Conservation (phyloP, 2,797 vertebrate species). For the Rhinogobio ventralis region DNA sequence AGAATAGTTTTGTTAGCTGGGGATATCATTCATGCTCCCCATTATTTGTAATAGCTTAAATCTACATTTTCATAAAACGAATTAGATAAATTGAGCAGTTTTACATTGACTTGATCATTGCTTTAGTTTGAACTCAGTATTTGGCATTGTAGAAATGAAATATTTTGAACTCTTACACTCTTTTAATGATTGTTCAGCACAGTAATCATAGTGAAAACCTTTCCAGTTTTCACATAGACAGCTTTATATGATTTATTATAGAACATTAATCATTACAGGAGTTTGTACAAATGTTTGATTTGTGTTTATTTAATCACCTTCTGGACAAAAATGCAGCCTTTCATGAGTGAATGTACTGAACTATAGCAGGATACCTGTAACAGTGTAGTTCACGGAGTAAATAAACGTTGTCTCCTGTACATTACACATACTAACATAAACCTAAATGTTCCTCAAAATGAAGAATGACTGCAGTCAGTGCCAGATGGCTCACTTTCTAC, state of each 20-base stretch:
- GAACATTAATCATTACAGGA: constrained; percentile 11
- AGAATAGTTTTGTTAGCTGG: background rate
- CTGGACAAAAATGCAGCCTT: background rate
- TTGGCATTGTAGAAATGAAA: background rate
- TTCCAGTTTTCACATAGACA: background rate
- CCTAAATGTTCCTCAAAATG: background rate
- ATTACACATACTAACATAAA: background rate
- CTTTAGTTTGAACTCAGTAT: background rate
- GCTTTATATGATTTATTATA: constrained; percentile 6
- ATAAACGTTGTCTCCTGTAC: background rate
- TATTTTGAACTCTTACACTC: background rate
- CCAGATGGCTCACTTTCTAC: background rate
- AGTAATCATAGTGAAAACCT: background rate
- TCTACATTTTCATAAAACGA: background rate
- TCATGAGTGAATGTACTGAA: background rate
- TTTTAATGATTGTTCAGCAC: background rate
- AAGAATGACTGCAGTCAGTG: background rate
- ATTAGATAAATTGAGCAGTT: background rate
- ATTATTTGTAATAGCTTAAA: background rate
- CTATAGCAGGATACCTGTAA: background rate
- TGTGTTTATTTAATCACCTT: constrained; percentile 10
- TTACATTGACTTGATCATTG: background rate
- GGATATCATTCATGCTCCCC: background rate
- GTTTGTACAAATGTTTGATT: constrained; percentile 7
- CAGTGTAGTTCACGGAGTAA: background rate